Evolutionary conservation across 2,888 invertebrate genomes (phyloP).

Genomic region (Ectropis crepuscularia): DNA sequence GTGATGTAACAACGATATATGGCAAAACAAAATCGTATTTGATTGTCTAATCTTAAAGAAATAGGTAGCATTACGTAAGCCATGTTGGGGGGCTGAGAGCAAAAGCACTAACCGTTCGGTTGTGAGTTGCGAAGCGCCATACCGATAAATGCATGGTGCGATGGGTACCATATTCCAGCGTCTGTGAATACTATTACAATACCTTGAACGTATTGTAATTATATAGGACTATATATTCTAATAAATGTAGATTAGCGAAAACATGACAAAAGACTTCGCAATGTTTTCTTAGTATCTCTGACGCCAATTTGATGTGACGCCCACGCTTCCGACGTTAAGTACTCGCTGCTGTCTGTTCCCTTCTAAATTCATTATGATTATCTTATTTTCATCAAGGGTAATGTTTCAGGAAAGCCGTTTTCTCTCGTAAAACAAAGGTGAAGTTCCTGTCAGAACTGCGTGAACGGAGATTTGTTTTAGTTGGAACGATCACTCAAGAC

Average conservation of each 20-base stretch:
- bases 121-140: too few relatives aligned
- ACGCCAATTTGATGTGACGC: slow-evolving; percentile 18
- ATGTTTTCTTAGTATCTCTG: slow-evolving; percentile 15
- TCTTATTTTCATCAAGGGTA: slow-evolving; percentile 10
- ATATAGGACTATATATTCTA: background rate
- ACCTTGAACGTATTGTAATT: too few relatives aligned
- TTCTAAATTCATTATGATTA: slow-evolving; percentile 16
- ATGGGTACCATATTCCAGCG: too few relatives aligned
- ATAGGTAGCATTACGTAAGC: too few relatives aligned
- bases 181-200: too few relatives aligned
- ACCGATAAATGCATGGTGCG: too few relatives aligned
- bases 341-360: background rate
- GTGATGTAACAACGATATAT: too few relatives aligned
- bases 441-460: slow-evolving; percentile 6
- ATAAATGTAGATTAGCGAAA: slow-evolving; percentile 10
- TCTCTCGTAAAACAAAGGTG: slow-evolving; percentile 6
- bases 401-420: slow-evolving; percentile 6
- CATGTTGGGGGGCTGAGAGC: too few relatives aligned
- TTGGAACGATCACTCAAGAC: slow-evolving; percentile 16
- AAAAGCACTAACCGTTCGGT: too few relatives aligned
- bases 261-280: slow-evolving; percentile 15
- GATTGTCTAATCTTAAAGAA: too few relatives aligned
- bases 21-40: too few relatives aligned
- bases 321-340: background rate
- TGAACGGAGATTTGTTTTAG: slow-evolving; percentile 24